phyloP scores from a whole-genome alignment of 2,797 vertebrate species.

The Cossypha dichroa region DNA sequence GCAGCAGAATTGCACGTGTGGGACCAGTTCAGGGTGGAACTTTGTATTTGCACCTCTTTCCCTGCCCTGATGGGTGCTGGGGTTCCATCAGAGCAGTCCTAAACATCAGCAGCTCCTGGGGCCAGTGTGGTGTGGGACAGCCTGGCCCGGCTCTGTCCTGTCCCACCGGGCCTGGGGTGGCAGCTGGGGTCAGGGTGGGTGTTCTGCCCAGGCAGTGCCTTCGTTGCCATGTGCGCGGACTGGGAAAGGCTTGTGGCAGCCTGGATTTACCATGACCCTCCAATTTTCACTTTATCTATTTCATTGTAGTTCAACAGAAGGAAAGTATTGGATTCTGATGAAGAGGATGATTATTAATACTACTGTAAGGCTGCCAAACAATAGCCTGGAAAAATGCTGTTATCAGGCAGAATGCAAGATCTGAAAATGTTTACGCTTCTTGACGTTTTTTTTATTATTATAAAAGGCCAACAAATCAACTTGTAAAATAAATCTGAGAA shows the following conservation, averaged over 20 bases:
- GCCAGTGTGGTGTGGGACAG: accelerated
- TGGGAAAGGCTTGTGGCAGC: neutral
- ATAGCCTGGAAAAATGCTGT: neutral
- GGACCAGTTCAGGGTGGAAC: neutral
- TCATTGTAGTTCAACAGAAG: slow-evolving; percentile 91
- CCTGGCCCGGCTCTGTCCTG: neutral
- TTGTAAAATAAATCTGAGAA: slow-evolving; percentile 36
- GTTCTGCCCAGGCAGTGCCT: neutral
- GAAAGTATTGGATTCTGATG: slow-evolving; percentile 96
- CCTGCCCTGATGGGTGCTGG: neutral
- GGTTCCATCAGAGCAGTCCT: neutral
- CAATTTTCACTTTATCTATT: neutral
- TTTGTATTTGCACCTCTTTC: neutral
- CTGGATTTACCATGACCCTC: neutral
- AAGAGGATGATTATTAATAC: slow-evolving; percentile 85
- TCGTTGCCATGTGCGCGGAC: accelerated
- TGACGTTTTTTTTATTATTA: slow-evolving; percentile 11
- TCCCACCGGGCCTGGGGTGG: neutral
- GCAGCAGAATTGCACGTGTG: neutral
- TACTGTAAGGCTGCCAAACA: slow-evolving; percentile 26
- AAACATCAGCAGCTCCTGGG: neutral
- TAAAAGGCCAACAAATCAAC: slow-evolving; percentile 61
- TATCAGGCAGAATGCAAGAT: slow-evolving; percentile 32
- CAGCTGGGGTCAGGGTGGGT: neutral
- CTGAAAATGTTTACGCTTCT: slow-evolving; percentile 66